Base-by-base conservation (phyloP, 2,888 invertebrate genomes). In the Alloscopus bannaensis region DNA sequence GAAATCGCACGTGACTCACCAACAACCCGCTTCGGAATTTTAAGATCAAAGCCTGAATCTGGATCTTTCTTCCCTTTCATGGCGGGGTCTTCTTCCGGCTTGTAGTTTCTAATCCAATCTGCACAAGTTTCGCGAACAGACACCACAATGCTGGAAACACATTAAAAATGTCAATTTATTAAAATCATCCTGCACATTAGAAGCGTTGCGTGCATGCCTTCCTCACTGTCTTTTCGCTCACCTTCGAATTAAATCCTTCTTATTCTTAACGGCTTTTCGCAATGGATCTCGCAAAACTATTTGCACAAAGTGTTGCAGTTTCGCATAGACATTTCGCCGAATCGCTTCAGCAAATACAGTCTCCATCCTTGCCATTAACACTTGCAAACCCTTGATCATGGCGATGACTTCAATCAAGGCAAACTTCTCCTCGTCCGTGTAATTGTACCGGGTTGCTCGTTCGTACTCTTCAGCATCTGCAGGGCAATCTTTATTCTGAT, bases 371-470 rank as follows among this genome's bases (percentile, higher is more conserved):
- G 97, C 95, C 95, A 99, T 96, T 68, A 98, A 90, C 26, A 96
- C 96, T 89, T 99, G 99, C 2, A 99, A 91, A 0, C 98, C 98
- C 89, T 99, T 99, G 86, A 99, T 98, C 98, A 99, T 99, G 0
- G 98, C 98, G 86, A 99, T 98, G 20, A 98, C 96, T 90, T 99
- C 98, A 82, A 99, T 98, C 86, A 99, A 90, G 0, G 98, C 98
- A 89, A 97, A 96, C 88, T 99, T 99, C 89, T 99, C 99, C 87
- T 97, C 97, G 1, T 95, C 94, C 0, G 94, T 95, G 88, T 99
- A 99, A 89, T 99, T 99, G 90, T 99, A 99, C 8, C 98, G 92
- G 0, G 98, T 98, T 0, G 98, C 97, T 88, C 98, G 90, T 90
- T 99, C 99, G 87, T 99, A 99, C 89, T 98, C 98, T 89, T 99